These are phyloP conservation scores for Sebastiscus albofasciatus DNA, from an alignment of 2,797 vertebrate species.

Conservation along the genomic window DNA sequence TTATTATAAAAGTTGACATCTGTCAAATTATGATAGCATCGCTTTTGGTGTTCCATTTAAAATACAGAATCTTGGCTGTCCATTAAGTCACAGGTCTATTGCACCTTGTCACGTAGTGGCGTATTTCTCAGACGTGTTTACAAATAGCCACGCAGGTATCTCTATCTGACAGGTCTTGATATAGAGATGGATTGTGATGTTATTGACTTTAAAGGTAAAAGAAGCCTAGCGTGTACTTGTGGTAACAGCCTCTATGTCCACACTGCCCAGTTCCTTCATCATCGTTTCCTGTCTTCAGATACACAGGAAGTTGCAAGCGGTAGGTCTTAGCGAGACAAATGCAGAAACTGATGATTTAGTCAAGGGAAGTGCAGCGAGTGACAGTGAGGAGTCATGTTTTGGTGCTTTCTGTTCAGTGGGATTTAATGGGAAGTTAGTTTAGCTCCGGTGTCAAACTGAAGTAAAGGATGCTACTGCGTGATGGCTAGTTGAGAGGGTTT, in stretches of 20 bases:
- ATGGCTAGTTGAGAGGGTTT: slow-evolving; percentile 14
- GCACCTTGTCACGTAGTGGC: rapidly evolving
- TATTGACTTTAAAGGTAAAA: neutral
- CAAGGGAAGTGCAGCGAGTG: neutral
- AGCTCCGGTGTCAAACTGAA: neutral
- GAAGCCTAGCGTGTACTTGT: neutral
- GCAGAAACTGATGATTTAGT: slow-evolving; percentile 49
- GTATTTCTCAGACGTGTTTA: neutral
- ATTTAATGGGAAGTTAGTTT: neutral
- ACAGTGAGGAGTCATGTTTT: neutral
- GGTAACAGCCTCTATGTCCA: slow-evolving; percentile 16
- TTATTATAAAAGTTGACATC: neutral
- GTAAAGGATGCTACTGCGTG: slow-evolving; percentile 4
- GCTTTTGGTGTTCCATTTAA: neutral
- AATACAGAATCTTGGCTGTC: neutral
- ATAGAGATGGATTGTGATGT: neutral
- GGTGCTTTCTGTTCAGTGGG: neutral
- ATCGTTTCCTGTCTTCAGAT: slow-evolving; percentile 66
- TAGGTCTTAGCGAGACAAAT: slow-evolving; percentile 34
- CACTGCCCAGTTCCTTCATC: slow-evolving; percentile 55
- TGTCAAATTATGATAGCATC: too few species aligned
- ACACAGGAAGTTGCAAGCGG: slow-evolving; percentile 61
- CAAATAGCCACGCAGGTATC: neutral
- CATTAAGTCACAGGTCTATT: neutral
- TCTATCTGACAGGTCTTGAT: slow-evolving; percentile 6